Evolutionary conservation across 2,888 invertebrate genomes (phyloP).

Genomic region (Melanostoma mellinum): DNA sequence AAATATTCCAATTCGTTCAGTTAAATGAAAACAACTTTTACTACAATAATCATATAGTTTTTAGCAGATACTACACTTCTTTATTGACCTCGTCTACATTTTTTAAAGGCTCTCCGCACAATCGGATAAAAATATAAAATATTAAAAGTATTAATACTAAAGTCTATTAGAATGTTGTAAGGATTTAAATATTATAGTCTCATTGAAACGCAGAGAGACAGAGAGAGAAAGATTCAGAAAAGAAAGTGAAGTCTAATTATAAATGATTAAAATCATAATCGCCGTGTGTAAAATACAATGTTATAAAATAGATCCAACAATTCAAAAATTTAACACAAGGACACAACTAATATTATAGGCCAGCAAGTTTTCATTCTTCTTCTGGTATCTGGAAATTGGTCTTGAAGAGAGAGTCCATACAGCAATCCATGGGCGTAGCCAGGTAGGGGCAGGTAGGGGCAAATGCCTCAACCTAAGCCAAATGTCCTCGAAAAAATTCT

Average conservation of each 20-base stretch:
- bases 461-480: no score
- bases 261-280: not conserved
- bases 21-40: conserved; percentile 47
- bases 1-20: conserved; percentile 50
- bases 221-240: not conserved
- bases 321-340: not conserved
- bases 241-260: no score
- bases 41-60: not conserved
- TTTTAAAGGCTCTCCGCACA: no score
- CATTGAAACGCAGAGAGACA: conserved; percentile 3
- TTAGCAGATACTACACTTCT: no score
- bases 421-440: no score
- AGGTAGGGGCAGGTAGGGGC: no score
- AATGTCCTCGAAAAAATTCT: no score
- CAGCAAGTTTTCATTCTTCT: conserved; percentile 30
- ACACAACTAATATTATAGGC: not conserved
- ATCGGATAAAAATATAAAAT: conserved; percentile 2
- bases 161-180: not conserved
- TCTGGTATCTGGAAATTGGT: conserved; percentile 77
- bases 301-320: not conserved
- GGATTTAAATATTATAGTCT: not conserved
- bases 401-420: conserved; percentile 83
- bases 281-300: not conserved
- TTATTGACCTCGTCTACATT: no score
- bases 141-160: conserved; percentile 12